phyloP scores from a whole-genome alignment of 2,888 invertebrate species.

The Stenoptilia bipunctidactyla region DNA sequence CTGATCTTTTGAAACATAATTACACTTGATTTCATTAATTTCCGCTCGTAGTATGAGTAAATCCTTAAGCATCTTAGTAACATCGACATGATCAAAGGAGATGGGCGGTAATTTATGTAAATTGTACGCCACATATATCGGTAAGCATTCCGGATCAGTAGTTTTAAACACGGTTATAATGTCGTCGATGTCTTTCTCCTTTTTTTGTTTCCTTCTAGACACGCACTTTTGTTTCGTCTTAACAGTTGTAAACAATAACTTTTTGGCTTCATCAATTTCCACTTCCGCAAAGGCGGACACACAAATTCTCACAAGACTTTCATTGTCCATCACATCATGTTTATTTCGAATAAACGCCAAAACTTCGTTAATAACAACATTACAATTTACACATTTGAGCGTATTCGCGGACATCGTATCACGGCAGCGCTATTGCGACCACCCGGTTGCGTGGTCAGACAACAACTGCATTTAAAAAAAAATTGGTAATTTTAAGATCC shows the following conservation, averaged over 20 bases:
- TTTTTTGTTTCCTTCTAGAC: not conserved
- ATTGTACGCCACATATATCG: slow-evolving; percentile 1
- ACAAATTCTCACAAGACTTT: not conserved
- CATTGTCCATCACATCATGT: not conserved
- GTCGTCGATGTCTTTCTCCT: slow-evolving; percentile 1
- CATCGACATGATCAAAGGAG: not conserved
- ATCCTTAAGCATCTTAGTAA: slow-evolving; percentile 2
- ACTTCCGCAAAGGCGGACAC: not conserved
- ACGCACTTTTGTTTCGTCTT: not conserved
- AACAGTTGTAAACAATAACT: not conserved
- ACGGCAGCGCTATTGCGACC: no score
- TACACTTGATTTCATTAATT: no score
- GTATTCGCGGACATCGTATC: slow-evolving; percentile 1
- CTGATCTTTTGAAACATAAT: no score
- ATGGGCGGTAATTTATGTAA: not conserved
- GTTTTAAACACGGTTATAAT: slow-evolving; percentile 1
- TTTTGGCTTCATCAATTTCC: not conserved
- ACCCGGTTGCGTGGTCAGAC: no score
- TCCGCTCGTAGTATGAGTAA: not conserved
- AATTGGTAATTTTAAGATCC: no score
- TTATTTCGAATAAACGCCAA: slow-evolving; percentile 2
- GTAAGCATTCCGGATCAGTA: slow-evolving; percentile 1
- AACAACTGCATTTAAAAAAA: no score
- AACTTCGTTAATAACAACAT: slow-evolving; percentile 1
- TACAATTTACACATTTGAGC: slow-evolving; percentile 2